Conservation (phyloP, 2,888 invertebrate genomes). For the Portevinia maculata region DNA sequence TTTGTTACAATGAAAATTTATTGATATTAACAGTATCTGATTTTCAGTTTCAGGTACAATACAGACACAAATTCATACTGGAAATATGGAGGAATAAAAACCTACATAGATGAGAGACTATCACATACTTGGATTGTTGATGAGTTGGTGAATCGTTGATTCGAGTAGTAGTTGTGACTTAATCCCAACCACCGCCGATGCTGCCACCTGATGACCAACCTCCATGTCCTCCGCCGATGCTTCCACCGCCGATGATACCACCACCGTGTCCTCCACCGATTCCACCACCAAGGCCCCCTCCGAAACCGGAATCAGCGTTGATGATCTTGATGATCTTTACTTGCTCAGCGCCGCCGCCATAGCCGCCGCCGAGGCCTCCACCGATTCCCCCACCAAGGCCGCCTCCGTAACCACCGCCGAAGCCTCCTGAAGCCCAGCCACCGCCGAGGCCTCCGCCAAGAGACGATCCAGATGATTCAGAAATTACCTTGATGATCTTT, state of each 20-base stretch:
- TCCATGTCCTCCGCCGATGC: conserved; percentile 63
- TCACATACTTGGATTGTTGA: conserved; percentile 63
- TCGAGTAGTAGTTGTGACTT: conserved; percentile 12
- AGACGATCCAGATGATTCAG: conserved; percentile 58
- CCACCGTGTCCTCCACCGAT: conserved; percentile 66
- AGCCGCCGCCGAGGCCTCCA: conserved; percentile 61
- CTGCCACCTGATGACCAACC: conserved; percentile 59
- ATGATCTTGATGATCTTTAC: conserved; percentile 66
- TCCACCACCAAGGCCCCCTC: conserved; percentile 62
- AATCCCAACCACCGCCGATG: conserved; percentile 59
- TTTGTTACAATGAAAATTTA: conserved; percentile 63
- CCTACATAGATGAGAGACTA: conserved; percentile 54
- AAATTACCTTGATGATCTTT: conserved; percentile 68
- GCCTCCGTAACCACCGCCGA: conserved; percentile 50
- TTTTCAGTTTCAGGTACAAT: conserved; percentile 65
- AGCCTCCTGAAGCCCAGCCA: conserved; percentile 19
- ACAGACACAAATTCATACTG: conserved; percentile 66
- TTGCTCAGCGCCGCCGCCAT: conserved; percentile 64
- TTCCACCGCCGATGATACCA: conserved; percentile 42
- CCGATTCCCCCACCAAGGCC: conserved; percentile 51
- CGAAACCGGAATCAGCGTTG: conserved; percentile 60
- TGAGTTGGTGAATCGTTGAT: conserved; percentile 39
- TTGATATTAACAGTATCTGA: conserved; percentile 71
- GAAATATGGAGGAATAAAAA: conserved; percentile 6
- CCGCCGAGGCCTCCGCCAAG: conserved; percentile 64